phyloP scores from a whole-genome alignment of 2,797 vertebrate genomes.

The Adelosebastes latens region DNA sequence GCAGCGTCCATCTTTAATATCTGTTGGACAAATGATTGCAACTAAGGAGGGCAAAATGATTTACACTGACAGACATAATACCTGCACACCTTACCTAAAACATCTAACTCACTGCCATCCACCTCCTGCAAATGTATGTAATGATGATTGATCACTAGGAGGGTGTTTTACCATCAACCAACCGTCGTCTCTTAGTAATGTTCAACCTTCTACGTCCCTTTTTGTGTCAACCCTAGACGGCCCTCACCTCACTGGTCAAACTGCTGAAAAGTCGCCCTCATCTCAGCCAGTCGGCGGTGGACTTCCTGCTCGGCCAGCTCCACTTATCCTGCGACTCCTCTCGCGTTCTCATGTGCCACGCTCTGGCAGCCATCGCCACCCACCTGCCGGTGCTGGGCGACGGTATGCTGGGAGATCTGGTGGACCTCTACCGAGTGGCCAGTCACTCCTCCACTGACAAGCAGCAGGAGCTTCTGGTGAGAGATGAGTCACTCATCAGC shows the following conservation, averaged over 20 bases:
- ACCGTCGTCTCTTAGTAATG: neutral
- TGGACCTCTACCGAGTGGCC: constrained; percentile 93
- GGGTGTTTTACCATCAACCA: neutral
- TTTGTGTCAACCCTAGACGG: constrained; percentile 79
- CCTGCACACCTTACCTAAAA: neutral
- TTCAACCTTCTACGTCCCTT: neutral
- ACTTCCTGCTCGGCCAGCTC: constrained; percentile 92
- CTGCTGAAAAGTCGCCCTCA: constrained; percentile 91
- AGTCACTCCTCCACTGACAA: constrained; percentile 89
- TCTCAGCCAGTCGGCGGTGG: constrained; percentile 92
- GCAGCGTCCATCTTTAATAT: neutral
- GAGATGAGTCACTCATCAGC: constrained; percentile 27
- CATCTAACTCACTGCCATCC: neutral
- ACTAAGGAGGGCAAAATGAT: neutral
- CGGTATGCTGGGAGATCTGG: constrained; percentile 94
- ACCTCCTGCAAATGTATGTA: neutral
- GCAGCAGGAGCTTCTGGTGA: constrained; percentile 97
- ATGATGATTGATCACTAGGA: neutral
- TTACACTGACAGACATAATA: neutral
- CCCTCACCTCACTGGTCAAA: constrained; percentile 92
- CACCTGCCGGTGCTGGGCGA: constrained; percentile 94
- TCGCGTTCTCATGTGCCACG: constrained; percentile 92
- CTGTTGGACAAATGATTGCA: neutral
- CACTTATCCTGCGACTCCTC: constrained; percentile 90
- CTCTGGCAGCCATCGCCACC: constrained; percentile 93